Evolutionary conservation across 2,797 vertebrate genomes (phyloP).

Genomic region (Gephyroberyx darwinii): DNA sequence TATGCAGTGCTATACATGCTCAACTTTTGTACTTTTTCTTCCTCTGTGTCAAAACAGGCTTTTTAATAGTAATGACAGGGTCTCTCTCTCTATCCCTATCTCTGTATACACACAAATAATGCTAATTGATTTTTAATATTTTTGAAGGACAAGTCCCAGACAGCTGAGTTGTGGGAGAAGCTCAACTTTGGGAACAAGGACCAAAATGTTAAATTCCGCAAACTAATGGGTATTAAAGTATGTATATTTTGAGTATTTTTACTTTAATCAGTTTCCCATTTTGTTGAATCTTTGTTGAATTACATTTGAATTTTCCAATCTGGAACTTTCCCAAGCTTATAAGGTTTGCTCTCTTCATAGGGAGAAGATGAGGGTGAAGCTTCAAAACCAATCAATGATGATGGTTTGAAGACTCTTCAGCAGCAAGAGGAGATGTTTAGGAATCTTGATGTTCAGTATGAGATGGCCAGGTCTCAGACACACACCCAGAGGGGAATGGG

Average conservation of each 20-base stretch:
- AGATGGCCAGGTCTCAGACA: constrained; percentile 98
- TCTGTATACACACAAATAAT: background rate
- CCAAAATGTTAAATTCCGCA: constrained; percentile 99
- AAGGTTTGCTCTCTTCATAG: constrained; percentile 69
- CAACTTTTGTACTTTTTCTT: background rate
- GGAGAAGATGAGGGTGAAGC: constrained; percentile 88
- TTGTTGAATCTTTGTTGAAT: background rate
- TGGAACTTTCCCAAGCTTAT: background rate
- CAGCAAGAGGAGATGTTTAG: constrained; percentile 98
- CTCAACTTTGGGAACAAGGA: constrained; percentile 99
- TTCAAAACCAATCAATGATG: constrained; percentile 87
- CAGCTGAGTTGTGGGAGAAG: constrained; percentile 98
- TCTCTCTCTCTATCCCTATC: too few species aligned
- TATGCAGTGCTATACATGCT: background rate
- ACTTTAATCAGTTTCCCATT: background rate
- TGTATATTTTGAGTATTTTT: constrained; percentile 47
- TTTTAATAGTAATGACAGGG: too few species aligned
- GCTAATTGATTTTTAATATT: constrained; percentile 9
- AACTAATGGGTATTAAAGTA: constrained; percentile 99
- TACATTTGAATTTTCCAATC: background rate
- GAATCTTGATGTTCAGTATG: constrained; percentile 97
- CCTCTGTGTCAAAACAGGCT: background rate
- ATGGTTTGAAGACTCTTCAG: constrained; percentile 94
- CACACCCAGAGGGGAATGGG: constrained; percentile 98
- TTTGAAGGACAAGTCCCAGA: constrained; percentile 94